Percentiles rank a stretch among this genome's conserved stretches.
phyloP scores from a whole-genome alignment of 2,888 invertebrate genomes.

The Ectemnius cavifrons region DNA sequence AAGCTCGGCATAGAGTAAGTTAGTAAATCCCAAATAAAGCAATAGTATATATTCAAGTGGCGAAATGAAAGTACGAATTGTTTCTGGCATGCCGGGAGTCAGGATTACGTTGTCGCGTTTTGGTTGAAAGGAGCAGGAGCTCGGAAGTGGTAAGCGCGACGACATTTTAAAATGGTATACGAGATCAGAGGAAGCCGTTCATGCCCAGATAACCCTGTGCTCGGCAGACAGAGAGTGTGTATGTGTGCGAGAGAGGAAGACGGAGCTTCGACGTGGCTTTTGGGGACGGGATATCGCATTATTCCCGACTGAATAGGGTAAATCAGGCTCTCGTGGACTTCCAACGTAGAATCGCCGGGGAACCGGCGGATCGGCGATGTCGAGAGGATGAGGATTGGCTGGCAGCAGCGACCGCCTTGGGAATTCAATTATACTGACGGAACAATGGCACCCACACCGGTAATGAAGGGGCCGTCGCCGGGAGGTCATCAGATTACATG shows the following conservation, averaged over 20 bases:
- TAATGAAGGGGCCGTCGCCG: slow-evolving; percentile 69
- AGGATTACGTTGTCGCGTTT: too few relatives aligned
- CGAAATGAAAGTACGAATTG: too few relatives aligned
- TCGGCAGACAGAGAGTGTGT: not conserved
- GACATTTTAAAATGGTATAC: slow-evolving; percentile 52
- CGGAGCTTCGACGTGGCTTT: slow-evolving; percentile 59
- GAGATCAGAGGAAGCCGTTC: slow-evolving; percentile 46
- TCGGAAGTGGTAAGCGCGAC: slow-evolving; percentile 34
- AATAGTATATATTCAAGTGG: too few relatives aligned
- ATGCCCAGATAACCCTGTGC: slow-evolving; percentile 50
- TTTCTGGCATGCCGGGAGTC: too few relatives aligned
- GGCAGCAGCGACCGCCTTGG: slow-evolving; percentile 66
- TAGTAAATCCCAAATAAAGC: too few relatives aligned
- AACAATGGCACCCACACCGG: slow-evolving; percentile 71
- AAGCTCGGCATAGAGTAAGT: too few relatives aligned
- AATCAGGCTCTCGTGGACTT: slow-evolving; percentile 67
- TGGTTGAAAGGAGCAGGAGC: slow-evolving; percentile 27
- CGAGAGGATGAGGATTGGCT: slow-evolving; percentile 62
- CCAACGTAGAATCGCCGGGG: slow-evolving; percentile 61
- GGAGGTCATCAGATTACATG: slow-evolving; percentile 70
- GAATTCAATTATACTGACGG: slow-evolving; percentile 74
- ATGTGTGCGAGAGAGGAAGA: not conserved
- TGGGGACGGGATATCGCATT: slow-evolving; percentile 64
- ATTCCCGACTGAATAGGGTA: slow-evolving; percentile 69
- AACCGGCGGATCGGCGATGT: slow-evolving; percentile 59